Conservation (phyloP, 2,113 vertebrate species). For the Thamnophis sirtalis region DNA sequence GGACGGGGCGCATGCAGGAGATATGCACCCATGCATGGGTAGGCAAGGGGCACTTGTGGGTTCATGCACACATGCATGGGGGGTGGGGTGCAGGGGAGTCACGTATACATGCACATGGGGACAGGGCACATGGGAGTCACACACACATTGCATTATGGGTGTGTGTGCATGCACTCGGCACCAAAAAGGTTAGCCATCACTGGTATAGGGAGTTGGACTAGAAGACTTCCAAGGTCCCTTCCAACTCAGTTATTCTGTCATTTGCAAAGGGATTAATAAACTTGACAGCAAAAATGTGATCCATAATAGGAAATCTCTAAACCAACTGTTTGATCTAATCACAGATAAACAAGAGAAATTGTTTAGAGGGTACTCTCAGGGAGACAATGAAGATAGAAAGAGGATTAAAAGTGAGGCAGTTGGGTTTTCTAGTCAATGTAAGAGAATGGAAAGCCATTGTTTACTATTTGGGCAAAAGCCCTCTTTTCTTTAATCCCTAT, state of each 20-base stretch:
- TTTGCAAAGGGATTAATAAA: conserved; percentile 12
- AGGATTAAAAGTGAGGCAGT: background rate
- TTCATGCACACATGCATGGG: too few relatives aligned
- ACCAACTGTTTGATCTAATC: background rate
- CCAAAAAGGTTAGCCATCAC: too few relatives aligned
- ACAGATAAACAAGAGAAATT: background rate
- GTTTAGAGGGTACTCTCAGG: background rate
- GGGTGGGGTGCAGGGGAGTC: too few relatives aligned
- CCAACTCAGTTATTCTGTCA: background rate
- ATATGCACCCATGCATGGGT: too few relatives aligned
- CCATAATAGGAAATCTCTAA: background rate
- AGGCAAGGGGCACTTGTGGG: too few relatives aligned
- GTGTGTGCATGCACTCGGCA: too few relatives aligned
- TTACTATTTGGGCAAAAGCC: background rate
- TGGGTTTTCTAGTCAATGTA: background rate
- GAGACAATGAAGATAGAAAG: background rate
- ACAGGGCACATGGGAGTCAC: too few relatives aligned
- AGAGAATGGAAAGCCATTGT: background rate
- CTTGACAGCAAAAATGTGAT: background rate
- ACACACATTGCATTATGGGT: too few relatives aligned
- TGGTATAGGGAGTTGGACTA: background rate
- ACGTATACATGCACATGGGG: too few relatives aligned
- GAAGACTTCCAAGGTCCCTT: background rate
- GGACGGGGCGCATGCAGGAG: too few relatives aligned
- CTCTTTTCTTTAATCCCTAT: background rate